Evolutionary conservation across 2,888 invertebrate genomes (phyloP), one percentile per base, ranked within the genome.

Genomic region (Mythimna lalbum): DNA sequence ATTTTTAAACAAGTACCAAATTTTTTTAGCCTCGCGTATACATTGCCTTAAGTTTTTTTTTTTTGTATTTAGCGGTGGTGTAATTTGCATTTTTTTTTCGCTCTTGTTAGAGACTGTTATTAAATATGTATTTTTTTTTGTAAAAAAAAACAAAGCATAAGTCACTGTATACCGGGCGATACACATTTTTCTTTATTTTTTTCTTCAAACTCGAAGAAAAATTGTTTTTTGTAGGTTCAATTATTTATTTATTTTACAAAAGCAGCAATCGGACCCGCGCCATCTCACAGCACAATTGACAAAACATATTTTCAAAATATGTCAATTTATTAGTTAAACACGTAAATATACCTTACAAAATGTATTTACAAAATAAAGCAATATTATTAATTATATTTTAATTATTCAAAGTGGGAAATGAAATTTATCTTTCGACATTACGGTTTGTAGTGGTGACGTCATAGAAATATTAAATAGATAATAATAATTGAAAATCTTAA

Each of bases 271-370:
- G 89, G 91, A 88, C 87, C 75, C 90, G 86, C 89, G 87, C 85
- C 76, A 83, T 87, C 86, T 96, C 95, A 95, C 95, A 95, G 95
- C 94, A 95, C 96, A 95, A 96, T 95, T 95, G 96, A 96, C 94
- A 95, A 95, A 95, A 95, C 94, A 95, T 95, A 95, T 95, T 95
- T 95, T 95, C 93, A 92, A 95, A 95, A 95, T 95, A 95, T 95
- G 95, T 94, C 91, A 85, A 86, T 80, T 85, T 92, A 94, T 92
- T 91, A 93, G 89, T 95, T 82, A 95, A 95, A 95, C 93, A 94
- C 92, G 93, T 94, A 94, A 93, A 94, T 93, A 93, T 93, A 94
- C 93, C 95, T 95, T 95, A 95, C 84, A 93, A 89, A 93, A 92
- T 94, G 92, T 96, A 95, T 95, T 92, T 96, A 95, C 95, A 96